Base-by-base conservation (phyloP, 2,888 invertebrate genomes). In the Hydriomena furcata region DNA sequence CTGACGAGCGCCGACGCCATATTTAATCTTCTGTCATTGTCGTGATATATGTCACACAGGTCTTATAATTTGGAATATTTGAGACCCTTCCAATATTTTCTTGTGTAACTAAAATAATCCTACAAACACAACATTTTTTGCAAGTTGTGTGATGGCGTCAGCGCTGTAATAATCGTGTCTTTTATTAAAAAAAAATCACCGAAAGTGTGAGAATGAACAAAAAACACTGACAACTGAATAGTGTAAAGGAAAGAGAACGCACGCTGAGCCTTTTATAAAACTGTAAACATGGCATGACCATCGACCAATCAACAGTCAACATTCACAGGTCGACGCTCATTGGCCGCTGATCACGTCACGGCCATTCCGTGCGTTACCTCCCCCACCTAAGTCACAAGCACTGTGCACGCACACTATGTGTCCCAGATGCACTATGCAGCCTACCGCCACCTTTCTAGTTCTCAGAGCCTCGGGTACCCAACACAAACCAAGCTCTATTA, bases 121-220 rank as follows among this genome's bases (percentile, higher is more conserved):
- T n/a, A n/a, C n/a, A n/a, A n/a, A n/a, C n/a, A n/a, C n/a, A n/a
- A n/a, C n/a, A n/a, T n/a, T 17, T 2, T 17, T 8, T 31, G 38
- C 7, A 2, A n/a, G n/a, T n/a, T 4, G 8, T 32, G 30, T 20
- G 38, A 45, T 51, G 57, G 55, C 52, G 55, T 55, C 60, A 49
- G 50, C 55, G 46, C 52, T 52, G n/a, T n/a, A n/a, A n/a, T n/a
- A n/a, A n/a, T n/a, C n/a, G n/a, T n/a, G n/a, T n/a, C n/a, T n/a
- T n/a, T n/a, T n/a, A n/a, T n/a, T n/a, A 13, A 45, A 65, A 61
- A 55, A 71, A 60, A 75, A 64, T 79, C 62, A 63, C 67, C 64
- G 27, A 66, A 77, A 76, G 79, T 80, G 81, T 82, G 69, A 76
- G 60, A 52, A 79, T 79, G 74, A 78, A 73, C 74, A 70, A 73